Percentiles rank a stretch among this genome's conserved stretches.
These are phyloP conservation scores for Caerostris extrusa DNA, from an alignment of 1,140 invertebrate genomes.

Conservation along the genomic window DNA sequence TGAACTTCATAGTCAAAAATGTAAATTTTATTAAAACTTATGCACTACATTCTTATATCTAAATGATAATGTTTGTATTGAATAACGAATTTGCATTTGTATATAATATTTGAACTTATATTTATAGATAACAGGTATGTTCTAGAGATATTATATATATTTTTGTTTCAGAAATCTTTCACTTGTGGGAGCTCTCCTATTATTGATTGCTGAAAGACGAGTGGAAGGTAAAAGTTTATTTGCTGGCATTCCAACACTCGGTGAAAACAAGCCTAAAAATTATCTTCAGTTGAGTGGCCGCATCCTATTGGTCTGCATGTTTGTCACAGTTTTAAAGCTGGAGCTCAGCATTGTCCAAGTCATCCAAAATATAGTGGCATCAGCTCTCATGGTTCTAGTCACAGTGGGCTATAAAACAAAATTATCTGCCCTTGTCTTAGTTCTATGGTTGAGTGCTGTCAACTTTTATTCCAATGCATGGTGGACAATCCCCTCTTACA, in stretches of 20 bases:
- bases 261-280: conserved; percentile 98
- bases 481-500: conserved; percentile 97
- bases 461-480: conserved; percentile 97
- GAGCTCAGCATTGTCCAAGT: conserved; percentile 88
- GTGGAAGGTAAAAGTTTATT: conserved; percentile 94
- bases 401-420: conserved; percentile 99
- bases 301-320: conserved; percentile 98
- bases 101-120: no score
- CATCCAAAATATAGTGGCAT: conserved; percentile 94
- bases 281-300: conserved; percentile 97
- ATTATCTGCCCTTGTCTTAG: conserved; percentile 96
- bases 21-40: neutral
- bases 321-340: conserved; percentile 96
- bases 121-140: no score
- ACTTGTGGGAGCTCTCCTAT: conserved; percentile 95
- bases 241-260: conserved; percentile 97
- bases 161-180: conserved; percentile 92
- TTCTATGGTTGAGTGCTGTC: conserved; percentile 92
- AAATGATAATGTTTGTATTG: no score
- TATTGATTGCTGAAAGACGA: conserved; percentile 96
- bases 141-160: neutral
- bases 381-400: conserved; percentile 96
- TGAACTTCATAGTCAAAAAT: no score
- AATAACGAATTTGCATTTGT: no score
- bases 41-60: no score